These are phyloP conservation scores for Heliconius nattereri DNA, from an alignment of 1,140 invertebrate genomes.

Conservation along the genomic window DNA sequence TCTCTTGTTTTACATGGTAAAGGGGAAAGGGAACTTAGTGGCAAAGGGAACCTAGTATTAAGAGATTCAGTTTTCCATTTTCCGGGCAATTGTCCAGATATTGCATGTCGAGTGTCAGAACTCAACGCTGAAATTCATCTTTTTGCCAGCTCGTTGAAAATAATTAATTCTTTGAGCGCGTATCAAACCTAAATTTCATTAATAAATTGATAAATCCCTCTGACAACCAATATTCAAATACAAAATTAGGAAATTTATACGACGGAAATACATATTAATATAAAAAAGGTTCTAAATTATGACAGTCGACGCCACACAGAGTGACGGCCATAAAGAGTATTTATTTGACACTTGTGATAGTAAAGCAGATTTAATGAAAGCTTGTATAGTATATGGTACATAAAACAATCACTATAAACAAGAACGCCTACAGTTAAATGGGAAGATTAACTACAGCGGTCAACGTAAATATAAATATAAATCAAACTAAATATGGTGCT, in stretches of 20 bases:
- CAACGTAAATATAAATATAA: slow-evolving; percentile 17
- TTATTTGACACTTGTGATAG: slow-evolving; percentile 18
- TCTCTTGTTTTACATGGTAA: too few species aligned
- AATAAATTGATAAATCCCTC: too few species aligned
- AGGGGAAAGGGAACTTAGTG: too few species aligned
- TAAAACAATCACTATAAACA: slow-evolving; percentile 28
- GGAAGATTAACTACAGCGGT: background rate
- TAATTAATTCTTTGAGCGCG: too few species aligned
- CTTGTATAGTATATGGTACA: slow-evolving; percentile 17
- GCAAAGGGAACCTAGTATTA: too few species aligned
- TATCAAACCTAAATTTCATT: too few species aligned
- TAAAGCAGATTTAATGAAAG: slow-evolving; percentile 26
- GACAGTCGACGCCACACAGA: slow-evolving; percentile 13
- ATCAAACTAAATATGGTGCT: background rate
- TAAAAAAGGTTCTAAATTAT: background rate
- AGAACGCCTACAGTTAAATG: slow-evolving; percentile 22
- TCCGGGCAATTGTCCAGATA: too few species aligned
- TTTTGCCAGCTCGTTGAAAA: too few species aligned
- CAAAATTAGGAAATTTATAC: background rate
- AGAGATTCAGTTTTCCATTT: too few species aligned
- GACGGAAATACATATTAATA: background rate
- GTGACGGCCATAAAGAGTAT: slow-evolving; percentile 18
- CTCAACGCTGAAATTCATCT: too few species aligned
- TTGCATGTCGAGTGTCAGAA: too few species aligned
- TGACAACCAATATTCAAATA: background rate